Conservation (phyloP, 2,797 vertebrate genomes). For the Synaphobranchus kaupii region DNA sequence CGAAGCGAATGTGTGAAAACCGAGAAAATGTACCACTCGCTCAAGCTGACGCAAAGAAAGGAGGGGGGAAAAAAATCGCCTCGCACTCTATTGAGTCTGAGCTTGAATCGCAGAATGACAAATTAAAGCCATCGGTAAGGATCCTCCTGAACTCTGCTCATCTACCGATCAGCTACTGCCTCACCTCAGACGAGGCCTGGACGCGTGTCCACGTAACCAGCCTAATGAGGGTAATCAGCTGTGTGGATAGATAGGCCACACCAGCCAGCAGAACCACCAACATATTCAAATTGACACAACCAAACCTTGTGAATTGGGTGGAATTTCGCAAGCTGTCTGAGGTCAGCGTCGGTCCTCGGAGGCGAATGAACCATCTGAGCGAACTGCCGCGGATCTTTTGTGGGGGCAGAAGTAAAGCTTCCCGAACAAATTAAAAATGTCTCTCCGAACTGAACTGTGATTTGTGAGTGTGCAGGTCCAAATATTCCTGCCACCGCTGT, state of each 20-base stretch:
- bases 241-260: neutral
- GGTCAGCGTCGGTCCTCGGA: neutral
- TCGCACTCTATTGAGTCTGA: neutral
- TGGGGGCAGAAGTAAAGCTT: constrained; percentile 13
- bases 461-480: neutral
- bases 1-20: neutral
- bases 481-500: neutral
- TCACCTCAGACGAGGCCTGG: neutral
- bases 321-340: neutral
- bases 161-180: neutral
- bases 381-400: neutral
- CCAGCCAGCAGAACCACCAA: neutral
- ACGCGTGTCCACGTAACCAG: neutral
- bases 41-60: neutral
- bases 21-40: neutral
- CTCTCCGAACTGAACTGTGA: constrained; percentile 1
- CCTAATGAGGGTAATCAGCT: neutral
- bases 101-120: neutral
- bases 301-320: neutral
- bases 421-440: constrained; percentile 15
- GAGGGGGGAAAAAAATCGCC: neutral
- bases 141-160: neutral
- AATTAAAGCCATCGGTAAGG: neutral
- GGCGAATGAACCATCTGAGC: constrained; percentile 3
- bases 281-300: neutral